These are phyloP conservation scores for Xanthorhoe spadicearia DNA, from an alignment of 2,888 invertebrate species.

Conservation along the genomic window DNA sequence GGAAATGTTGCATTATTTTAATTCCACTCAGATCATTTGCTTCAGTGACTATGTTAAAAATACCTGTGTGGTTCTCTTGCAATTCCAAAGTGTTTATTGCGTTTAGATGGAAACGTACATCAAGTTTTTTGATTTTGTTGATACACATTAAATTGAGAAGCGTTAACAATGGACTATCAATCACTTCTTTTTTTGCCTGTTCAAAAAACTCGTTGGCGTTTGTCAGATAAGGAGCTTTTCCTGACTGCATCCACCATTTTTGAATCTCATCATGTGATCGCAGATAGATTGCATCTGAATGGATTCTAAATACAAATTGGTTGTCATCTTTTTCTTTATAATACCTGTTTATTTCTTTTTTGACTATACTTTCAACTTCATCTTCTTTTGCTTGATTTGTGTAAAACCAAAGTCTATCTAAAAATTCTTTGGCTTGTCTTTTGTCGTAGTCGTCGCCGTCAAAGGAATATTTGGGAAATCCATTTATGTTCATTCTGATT, in stretches of 20 bases:
- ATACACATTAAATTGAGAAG: conserved; percentile 52
- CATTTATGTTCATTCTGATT: conserved; percentile 47
- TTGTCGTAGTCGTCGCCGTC: conserved; percentile 49
- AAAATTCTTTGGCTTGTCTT: conserved; percentile 49
- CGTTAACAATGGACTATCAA: conserved; percentile 53
- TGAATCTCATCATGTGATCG: conserved; percentile 58
- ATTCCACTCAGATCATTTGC: conserved; percentile 48
- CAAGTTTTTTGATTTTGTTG: conserved; percentile 49
- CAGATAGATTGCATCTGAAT: conserved; percentile 56
- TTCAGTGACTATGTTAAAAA: conserved; percentile 48
- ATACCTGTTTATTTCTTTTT: conserved; percentile 49
- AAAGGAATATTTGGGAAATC: conserved; percentile 52
- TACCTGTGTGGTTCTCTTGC: conserved; percentile 28
- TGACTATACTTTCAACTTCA: conserved; percentile 50
- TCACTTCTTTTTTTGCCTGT: conserved; percentile 51
- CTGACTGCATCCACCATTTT: conserved; percentile 57
- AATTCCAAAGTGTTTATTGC: conserved; percentile 46
- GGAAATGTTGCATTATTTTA: conserved; percentile 51
- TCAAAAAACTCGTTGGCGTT: conserved; percentile 49
- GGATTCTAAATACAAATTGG: conserved; percentile 50
- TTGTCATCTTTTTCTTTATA: conserved; percentile 46
- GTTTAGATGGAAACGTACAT: conserved; percentile 43
- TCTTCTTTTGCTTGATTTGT: conserved; percentile 56
- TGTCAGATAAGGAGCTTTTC: conserved; percentile 49
- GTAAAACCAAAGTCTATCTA: conserved; percentile 56